Base-by-base conservation (phyloP, 2,113 vertebrate genomes). In the Ceyx cyanopectus region DNA sequence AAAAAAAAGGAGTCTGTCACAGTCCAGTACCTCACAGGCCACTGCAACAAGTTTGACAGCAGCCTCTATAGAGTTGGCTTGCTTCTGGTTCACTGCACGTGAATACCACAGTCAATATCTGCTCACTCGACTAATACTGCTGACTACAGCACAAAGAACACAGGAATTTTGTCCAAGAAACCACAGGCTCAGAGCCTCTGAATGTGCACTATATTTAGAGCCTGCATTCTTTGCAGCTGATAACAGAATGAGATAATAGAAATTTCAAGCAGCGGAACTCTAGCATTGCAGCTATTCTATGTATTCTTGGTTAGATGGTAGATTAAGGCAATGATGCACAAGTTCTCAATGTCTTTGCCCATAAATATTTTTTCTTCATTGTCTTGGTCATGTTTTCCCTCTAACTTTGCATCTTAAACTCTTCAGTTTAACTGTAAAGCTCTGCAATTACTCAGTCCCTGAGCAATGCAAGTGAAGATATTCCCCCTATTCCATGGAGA, bases 41-140 rank as follows among this genome's bases (percentile, higher is more conserved):
- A 96, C 94, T 77, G 94, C 98, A 98, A 97, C 97, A 98, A 98
- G 97, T 98, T 95, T 98, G 97, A 97, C 97, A 95, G 97, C 94
- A 93, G 96, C 95, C 95, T 97, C 96, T 98, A 97, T 94, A 97
- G 96, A 98, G 96, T 90, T 72, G 63, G 95, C 84, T 96, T 76
- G 97, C 97, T 98, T 98, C 97, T 87, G 95, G 97, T 98, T 98
- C 97, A 97, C 93, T 97, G 98, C 90, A 96, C 81, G 87, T 97
- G 97, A 98, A 98, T 98, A 95, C 92, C 90, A 88, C 96, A 97
- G 96, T 98, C 97, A 97, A 95, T 97, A 98, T 97, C 97, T 97
- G 95, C 96, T 97, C 97, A 90, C 95, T 79, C 43, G 21, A 92
- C 95, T 90, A 97, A 82, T 95, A 97, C 96, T 97, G 97, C 97